phyloP scores from a whole-genome alignment of 92 coral and sea anemone species.

The Isaurus tuberculatus region DNA sequence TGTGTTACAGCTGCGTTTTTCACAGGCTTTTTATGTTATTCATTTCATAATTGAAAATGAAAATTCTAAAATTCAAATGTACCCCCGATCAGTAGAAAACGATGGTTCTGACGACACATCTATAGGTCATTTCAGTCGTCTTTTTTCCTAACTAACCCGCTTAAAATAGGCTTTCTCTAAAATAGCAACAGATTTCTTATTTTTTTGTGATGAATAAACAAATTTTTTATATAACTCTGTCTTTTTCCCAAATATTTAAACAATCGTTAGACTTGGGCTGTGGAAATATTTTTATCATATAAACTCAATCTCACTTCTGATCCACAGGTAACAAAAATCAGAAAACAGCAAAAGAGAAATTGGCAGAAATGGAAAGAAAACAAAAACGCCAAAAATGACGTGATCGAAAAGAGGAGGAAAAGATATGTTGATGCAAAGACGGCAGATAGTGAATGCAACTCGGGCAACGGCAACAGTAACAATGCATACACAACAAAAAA shows the following conservation, averaged over 20 bases:
- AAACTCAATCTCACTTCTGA: background rate
- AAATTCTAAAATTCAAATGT: background rate
- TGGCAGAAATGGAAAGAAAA: conserved; percentile 17
- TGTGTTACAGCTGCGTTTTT: background rate
- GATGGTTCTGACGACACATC: background rate
- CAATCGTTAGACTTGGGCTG: background rate
- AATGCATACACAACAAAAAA: background rate
- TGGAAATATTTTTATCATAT: background rate
- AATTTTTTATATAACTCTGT: background rate
- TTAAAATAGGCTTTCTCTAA: background rate
- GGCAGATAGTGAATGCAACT: background rate
- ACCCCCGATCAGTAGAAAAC: background rate
- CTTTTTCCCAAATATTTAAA: background rate
- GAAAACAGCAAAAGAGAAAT: conserved; percentile 3
- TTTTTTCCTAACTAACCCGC: background rate
- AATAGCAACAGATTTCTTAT: background rate
- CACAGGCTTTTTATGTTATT: too few relatives aligned
- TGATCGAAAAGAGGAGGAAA: background rate
- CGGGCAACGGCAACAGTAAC: background rate
- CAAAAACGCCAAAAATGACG: background rate
- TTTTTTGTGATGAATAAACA: background rate
- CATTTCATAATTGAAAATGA: background rate
- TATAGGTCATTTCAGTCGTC: background rate
- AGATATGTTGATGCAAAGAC: background rate
- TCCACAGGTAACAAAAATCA: conserved; percentile 1